Conservation (phyloP, 2,888 invertebrate genomes). For the Xylophagus ater region DNA sequence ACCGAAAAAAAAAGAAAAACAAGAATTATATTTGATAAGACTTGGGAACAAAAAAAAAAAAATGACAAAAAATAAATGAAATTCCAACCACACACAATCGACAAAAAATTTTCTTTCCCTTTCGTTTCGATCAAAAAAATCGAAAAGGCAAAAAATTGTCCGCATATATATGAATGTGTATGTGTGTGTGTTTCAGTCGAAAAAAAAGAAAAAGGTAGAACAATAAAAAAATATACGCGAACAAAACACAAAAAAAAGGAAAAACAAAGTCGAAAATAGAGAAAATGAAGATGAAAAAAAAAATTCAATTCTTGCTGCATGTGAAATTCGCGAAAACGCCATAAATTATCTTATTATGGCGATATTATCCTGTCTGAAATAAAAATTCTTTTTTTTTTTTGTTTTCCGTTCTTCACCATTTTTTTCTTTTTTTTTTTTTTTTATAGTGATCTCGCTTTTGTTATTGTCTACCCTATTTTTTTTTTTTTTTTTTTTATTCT, state of each 20-base stretch:
- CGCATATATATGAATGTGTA: too few relatives aligned
- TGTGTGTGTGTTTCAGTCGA: too few relatives aligned
- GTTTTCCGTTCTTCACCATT: not conserved
- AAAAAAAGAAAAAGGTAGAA: not conserved
- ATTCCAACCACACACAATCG: too few relatives aligned
- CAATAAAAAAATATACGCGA: too few relatives aligned
- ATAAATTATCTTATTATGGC: conserved; percentile 9
- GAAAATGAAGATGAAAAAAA: not conserved
- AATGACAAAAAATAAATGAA: too few relatives aligned
- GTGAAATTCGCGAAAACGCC: conserved; percentile 11
- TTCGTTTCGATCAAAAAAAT: too few relatives aligned
- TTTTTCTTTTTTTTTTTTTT: not conserved
- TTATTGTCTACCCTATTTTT: not conserved
- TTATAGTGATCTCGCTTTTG: not conserved
- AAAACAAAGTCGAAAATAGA: not conserved
- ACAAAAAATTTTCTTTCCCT: too few relatives aligned
- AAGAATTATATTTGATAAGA: too few relatives aligned
- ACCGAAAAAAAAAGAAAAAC: not conserved
- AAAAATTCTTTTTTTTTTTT: not conserved
- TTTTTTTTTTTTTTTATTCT: not conserved
- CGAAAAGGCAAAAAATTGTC: too few relatives aligned
- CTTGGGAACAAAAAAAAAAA: too few relatives aligned
- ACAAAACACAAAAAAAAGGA: not conserved
- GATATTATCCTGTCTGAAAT: not conserved
- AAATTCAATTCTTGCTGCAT: not conserved